A percentile compares a stretch with the other conserved stretches of the same genome.
phyloP scores from a whole-genome alignment of 2,888 invertebrate genomes.

The Lysandra coridon region DNA sequence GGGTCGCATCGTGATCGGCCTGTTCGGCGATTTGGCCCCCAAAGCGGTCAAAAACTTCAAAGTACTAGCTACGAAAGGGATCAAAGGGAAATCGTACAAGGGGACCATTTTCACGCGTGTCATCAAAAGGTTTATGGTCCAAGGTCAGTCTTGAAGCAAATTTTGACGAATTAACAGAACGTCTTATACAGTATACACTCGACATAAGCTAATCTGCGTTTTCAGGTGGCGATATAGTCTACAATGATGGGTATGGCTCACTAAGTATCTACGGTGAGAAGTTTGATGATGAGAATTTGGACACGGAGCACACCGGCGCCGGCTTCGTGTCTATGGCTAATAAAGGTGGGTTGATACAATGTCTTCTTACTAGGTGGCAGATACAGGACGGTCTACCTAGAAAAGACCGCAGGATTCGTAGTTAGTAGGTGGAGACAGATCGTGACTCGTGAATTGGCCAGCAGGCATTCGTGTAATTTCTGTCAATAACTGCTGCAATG shows the following conservation, averaged over 20 bases:
- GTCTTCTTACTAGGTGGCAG: no score
- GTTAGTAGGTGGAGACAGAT: no score
- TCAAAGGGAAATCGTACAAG: conserved; percentile 88
- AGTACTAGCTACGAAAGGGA: conserved; percentile 87
- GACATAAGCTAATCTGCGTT: conserved; percentile 35
- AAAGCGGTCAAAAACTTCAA: conserved; percentile 93
- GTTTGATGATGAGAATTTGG: conserved; percentile 93
- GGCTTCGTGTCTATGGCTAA: conserved; percentile 97
- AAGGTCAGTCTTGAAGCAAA: conserved; percentile 80
- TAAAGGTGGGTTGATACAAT: conserved; percentile 68
- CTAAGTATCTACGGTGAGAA: conserved; percentile 92
- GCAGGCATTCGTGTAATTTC: no score
- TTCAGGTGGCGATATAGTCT: conserved; percentile 91
- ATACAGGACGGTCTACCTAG: no score
- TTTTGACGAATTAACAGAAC: no score
- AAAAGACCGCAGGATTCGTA: no score
- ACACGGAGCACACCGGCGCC: conserved; percentile 87
- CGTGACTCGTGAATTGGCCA: no score
- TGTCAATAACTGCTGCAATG: neutral
- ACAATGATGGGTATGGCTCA: conserved; percentile 90
- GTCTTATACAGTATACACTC: neutral
- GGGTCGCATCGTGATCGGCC: conserved; percentile 90
- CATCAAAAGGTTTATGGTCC: conserved; percentile 94
- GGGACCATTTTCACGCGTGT: conserved; percentile 91
- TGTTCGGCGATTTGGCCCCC: conserved; percentile 94